Evolutionary conservation across 2,888 invertebrate genomes (phyloP).

Genomic region (Dorcus hopei): DNA sequence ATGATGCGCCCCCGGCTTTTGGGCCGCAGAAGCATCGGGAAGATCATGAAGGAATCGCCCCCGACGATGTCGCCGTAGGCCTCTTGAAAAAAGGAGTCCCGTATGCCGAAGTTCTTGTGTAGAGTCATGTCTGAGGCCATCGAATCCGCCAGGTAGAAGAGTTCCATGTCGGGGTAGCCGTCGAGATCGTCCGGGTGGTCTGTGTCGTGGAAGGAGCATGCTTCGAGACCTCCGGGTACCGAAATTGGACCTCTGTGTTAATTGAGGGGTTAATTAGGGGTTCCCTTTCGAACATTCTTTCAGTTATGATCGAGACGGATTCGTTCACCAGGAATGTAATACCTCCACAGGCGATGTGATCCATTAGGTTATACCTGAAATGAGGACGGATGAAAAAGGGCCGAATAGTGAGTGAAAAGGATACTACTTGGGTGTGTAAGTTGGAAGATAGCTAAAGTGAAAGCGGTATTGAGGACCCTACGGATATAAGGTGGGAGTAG

Average conservation of each 20-base stretch:
- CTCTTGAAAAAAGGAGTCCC: slow-evolving; percentile 40
- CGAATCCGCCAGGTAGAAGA: slow-evolving; percentile 63
- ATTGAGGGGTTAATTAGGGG: slow-evolving; percentile 43
- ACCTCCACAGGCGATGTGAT: slow-evolving; percentile 62
- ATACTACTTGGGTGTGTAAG: no score
- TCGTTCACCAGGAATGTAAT: slow-evolving; percentile 63
- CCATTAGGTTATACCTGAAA: slow-evolving; percentile 49
- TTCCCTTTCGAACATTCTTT: slow-evolving; percentile 34
- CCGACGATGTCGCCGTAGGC: slow-evolving; percentile 43
- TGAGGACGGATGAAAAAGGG: no score
- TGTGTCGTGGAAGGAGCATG: slow-evolving; percentile 63
- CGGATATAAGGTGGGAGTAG: no score
- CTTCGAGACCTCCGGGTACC: slow-evolving; percentile 65
- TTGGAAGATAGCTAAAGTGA: no score
- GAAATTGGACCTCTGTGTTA: slow-evolving; percentile 51
- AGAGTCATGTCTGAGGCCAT: slow-evolving; percentile 55
- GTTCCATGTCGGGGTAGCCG: slow-evolving; percentile 65
- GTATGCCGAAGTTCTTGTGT: slow-evolving; percentile 50
- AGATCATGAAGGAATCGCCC: slow-evolving; percentile 49
- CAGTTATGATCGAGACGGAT: slow-evolving; percentile 46
- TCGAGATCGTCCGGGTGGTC: slow-evolving; percentile 55
- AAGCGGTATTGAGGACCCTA: no score
- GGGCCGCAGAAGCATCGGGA: slow-evolving; percentile 58
- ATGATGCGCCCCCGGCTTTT: slow-evolving; percentile 55
- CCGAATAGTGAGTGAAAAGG: no score